Evolutionary conservation across 2,113 vertebrate genomes (phyloP).

Genomic region (Anhinga anhinga): DNA sequence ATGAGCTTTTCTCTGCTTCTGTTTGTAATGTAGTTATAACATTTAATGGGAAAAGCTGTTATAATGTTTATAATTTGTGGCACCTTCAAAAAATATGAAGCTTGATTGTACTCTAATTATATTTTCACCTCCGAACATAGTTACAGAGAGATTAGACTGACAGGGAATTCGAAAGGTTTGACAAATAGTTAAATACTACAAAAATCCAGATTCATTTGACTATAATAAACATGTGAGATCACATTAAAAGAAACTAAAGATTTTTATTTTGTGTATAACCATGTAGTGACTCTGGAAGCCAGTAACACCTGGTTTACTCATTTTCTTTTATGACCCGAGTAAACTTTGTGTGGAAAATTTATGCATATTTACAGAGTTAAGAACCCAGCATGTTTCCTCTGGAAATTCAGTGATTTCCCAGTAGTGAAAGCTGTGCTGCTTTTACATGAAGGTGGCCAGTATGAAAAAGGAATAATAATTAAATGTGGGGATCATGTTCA

Average conservation of each 20-base stretch:
- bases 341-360: neutral
- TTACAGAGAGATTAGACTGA: neutral
- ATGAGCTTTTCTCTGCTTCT: neutral
- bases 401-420: slow-evolving; percentile 49
- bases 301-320: neutral
- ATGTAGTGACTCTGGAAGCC: neutral
- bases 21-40: accelerated
- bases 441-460: neutral
- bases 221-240: neutral
- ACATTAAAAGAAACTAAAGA: neutral
- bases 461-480: slow-evolving; percentile 48
- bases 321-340: neutral
- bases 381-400: neutral
- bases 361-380: slow-evolving; percentile 32
- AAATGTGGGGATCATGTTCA: neutral
- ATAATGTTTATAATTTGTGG: neutral
- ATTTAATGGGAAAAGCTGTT: neutral
- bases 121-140: neutral
- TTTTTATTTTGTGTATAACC: neutral
- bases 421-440: neutral
- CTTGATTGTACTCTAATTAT: neutral
- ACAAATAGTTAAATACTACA: neutral
- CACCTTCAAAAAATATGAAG: neutral
- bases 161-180: neutral
- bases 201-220: neutral